Percentiles rank a stretch among this genome's conserved stretches.
These are phyloP conservation scores for Heloderma charlesbogerti DNA, from an alignment of 2,113 vertebrate species.

Conservation along the genomic window DNA sequence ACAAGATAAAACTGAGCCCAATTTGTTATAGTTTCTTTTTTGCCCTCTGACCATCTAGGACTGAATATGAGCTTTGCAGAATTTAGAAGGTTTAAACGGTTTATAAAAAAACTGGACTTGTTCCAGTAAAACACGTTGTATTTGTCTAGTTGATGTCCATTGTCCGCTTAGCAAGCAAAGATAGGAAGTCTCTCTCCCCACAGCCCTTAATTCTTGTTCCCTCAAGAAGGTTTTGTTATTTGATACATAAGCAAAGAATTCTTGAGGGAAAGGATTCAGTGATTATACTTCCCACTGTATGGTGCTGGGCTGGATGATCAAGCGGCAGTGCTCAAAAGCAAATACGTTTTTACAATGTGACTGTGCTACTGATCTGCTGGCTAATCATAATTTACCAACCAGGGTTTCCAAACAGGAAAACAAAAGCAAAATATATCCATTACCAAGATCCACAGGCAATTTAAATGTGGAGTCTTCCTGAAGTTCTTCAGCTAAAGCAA, in stretches of 20 bases:
- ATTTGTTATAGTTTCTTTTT: background rate
- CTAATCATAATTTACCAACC: constrained; percentile 50
- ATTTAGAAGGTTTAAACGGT: background rate
- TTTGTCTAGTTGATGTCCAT: constrained; percentile 26
- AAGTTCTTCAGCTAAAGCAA: constrained; percentile 32
- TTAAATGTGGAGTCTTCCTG: constrained; percentile 34
- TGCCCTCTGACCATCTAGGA: background rate
- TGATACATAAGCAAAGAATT: constrained; percentile 35
- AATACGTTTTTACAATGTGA: constrained; percentile 8
- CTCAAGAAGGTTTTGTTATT: background rate
- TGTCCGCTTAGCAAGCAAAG: constrained; percentile 73
- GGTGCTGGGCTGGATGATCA: background rate
- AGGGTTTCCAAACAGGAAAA: constrained; percentile 68
- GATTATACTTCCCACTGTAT: constrained; percentile 15
- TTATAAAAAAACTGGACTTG: background rate
- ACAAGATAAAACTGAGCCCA: background rate
- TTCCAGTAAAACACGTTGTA: background rate
- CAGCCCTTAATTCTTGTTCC: background rate
- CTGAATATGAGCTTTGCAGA: background rate
- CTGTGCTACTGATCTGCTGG: constrained; percentile 51
- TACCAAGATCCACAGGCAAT: constrained; percentile 43
- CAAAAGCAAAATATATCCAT: constrained; percentile 59
- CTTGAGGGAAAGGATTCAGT: constrained; percentile 26
- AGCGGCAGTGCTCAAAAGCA: background rate
- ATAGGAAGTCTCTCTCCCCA: background rate